phyloP scores from a whole-genome alignment of 53 echinoderm and acorn worm species.

The Arbacia lixula region DNA sequence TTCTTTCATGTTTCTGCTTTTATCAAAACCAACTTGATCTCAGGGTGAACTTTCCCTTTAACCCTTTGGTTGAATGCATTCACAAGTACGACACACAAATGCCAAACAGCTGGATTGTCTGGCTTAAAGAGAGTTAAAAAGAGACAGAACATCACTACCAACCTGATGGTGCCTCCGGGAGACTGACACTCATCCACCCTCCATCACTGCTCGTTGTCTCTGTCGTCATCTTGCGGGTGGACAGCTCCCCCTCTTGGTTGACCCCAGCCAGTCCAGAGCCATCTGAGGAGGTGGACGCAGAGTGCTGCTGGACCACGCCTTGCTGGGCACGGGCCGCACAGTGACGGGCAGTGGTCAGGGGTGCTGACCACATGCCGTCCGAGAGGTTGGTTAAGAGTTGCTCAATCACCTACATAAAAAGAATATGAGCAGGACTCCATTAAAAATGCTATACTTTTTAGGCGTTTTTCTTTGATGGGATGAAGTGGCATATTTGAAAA shows the following conservation, averaged over 20 bases:
- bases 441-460: too few species aligned
- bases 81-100: too few species aligned
- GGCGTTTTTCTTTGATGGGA: too few species aligned
- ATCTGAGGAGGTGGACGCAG: conserved; percentile 5
- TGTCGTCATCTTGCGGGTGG: conserved; percentile 5
- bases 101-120: too few species aligned
- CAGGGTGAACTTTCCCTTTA: too few species aligned
- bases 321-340: conserved; percentile 30
- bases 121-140: too few species aligned
- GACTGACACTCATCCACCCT: conserved; percentile 24
- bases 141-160: too few species aligned
- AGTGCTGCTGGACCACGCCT: conserved; percentile 1
- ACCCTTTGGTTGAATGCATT: too few species aligned
- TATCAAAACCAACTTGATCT: too few species aligned
- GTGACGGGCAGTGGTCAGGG: conserved; percentile 69
- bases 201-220: background rate
- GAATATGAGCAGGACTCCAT: too few species aligned
- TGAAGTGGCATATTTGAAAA: too few species aligned
- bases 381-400: conserved; percentile 86
- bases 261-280: background rate
- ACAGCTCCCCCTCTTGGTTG: conserved; percentile 5
- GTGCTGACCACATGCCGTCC: conserved; percentile 88
- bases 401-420: conserved; percentile 71
- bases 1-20: too few species aligned
- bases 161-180: conserved; percentile 25